Evolutionary conservation across 2,888 invertebrate genomes (phyloP), one percentile per base, ranked within the genome.

Genomic region (Camptogramma bilineatum): DNA sequence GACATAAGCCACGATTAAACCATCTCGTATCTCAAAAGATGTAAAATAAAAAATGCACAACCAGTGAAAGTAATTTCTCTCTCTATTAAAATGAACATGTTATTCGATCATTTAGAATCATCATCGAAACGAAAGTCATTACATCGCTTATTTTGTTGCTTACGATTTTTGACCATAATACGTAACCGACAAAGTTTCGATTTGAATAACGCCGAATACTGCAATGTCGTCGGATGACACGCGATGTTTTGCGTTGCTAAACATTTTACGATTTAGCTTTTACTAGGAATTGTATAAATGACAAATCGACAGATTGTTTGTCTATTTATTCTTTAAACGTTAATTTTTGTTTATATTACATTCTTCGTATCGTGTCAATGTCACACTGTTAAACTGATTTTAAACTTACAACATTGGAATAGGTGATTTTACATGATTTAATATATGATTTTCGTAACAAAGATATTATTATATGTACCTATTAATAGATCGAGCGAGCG

Each of bases 51-150:
- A 62, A 57, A 24, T 21, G 31, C 24, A 76, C 77, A 56, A 78
- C 76, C 78, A 82, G 87, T 78, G 86, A 87, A 87, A 87, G 87
- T 76, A 74, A 77, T 77, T 75, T 79, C 78, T 72, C 79, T 68
- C 78, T 73, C 79, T 68, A 74, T 75, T 75, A 78, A 79, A 81
- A 81, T 78, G 75, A 80, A 80, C 84, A 85, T 83, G 85, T 83
- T 83, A 84, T 85, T 71, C 80, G 79, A 84, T 82, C 85, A 77
- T 86, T 86, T 81, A 77, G 65, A 75, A 76, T 79, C 69, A 76
- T 78, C 74, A 68, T 72, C 74, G 72, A 77, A 81, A 78, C 74
- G 81, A 83, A 84, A 84, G 79, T 66, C 69, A 72, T 72, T 70
- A 66, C 62, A 53, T 18, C 17, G 65, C 61, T 57, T 18, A 61